Evolutionary conservation across 2,797 vertebrate genomes (phyloP), one percentile per base, ranked within the genome.

Genomic region (Garrulus glandarius): DNA sequence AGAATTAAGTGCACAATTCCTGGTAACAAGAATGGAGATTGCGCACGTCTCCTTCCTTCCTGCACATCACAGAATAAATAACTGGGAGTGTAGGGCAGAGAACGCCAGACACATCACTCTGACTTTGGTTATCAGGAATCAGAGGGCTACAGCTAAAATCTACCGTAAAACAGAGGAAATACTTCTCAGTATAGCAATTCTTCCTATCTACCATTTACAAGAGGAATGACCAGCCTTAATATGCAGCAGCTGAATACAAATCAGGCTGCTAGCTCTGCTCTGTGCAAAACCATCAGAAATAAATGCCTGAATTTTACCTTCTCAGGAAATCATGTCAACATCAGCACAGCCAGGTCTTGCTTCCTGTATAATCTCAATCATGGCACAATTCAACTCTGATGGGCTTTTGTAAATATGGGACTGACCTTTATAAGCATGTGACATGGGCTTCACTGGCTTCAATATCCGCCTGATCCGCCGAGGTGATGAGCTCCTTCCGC

Each of bases 1-100:
- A 96, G 96, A 97, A 97, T 95, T 92, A 96, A 96, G 97, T 96
- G 92, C 94, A 95, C 87, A 92, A 94, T 96, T 95, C 93, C 95
- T 89, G 89, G 80, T 92, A 95, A 94, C 91, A 88, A 93, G 95
- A 93, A 95, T 80, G 94, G 94, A 95, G 96, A 96, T 94, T 93
- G 96, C 63, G 47, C 81, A 52, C 52, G 3, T 93, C 96, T 86
- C 84, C 92, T 80, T 93, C 93, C 87, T 94, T 80, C 92, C 81
- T 91, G 91, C 85, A 47, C 85, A 47, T 61, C 50, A 10, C 14
- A 2, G 85, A 78, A 95, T 89, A 92, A 93, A 92, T 89, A 84
- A 79, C 71, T 1, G 4, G 60, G 67, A 82, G 71, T 1, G 77
- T 5, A 63, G 88, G 82, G 89, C 75, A 55, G 89, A 37, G 83